Base-by-base conservation (phyloP, 1,140 invertebrate genomes). In the Pomacea maculata region DNA sequence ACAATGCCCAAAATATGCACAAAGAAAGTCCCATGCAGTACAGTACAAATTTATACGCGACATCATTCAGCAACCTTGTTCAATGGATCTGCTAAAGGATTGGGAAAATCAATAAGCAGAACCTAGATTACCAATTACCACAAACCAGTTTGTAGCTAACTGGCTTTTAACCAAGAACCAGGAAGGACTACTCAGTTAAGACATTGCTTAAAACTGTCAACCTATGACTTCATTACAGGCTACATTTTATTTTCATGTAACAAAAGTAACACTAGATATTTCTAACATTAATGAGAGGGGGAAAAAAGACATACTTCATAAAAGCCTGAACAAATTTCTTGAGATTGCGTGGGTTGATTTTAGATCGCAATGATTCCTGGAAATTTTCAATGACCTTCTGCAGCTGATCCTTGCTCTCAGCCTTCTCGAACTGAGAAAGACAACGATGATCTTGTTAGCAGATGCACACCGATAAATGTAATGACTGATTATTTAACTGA, bases 321-420 rank as follows among this genome's bases (percentile, higher is more conserved):
- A 96, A 97, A 54, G 95, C 94, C 86, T 95, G 94, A 21, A 96
- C 95, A 88, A 96, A 97, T 87, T 94, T 94, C 86, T 95, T 95
- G 79, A 97, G 93, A 91, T 97, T 97, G 87, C 95, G 94, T 55
- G 95, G 94, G 91, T 97, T 97, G 79, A 97, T 94, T 78, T 95
- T 94, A n/a, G 90, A 91, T 84, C 95, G 94, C 78, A 97, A 93
- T 64, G 95, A 93, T 15, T 88, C 79, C 83, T 89, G 87, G 92
- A 96, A 97, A 85, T 95, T 94, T 79, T 94, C 90, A 84, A 97
- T 94, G 72, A 95, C 94, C 80, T 94, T 94, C 83, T 96, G 95
- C 85, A 91, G 81, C 95, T 95, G 85, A 93, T 94, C 86, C 93
- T 93, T 91, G 92, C 88, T 89, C 71, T 87, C 77, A 63, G 88